Evolutionary conservation across 2,113 vertebrate genomes (phyloP).

Genomic region (Cebus imitator): DNA sequence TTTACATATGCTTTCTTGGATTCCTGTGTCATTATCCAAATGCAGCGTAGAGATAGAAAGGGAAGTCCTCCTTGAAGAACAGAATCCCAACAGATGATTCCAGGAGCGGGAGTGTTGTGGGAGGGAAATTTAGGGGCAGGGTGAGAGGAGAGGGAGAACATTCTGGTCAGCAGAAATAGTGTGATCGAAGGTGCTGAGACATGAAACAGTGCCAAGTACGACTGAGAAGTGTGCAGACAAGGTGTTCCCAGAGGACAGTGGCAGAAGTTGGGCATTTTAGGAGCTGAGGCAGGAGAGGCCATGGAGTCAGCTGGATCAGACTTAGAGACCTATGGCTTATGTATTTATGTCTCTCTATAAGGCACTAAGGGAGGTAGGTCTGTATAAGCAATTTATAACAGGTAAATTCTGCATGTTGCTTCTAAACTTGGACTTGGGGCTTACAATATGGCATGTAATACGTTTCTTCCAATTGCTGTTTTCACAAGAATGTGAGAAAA

Average conservation of each 20-base stretch:
- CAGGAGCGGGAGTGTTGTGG: background rate
- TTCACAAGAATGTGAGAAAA: constrained; percentile 45
- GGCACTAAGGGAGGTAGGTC: background rate
- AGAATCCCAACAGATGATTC: background rate
- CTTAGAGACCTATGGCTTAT: background rate
- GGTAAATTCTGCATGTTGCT: background rate
- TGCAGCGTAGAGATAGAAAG: background rate
- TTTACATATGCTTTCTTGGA: background rate
- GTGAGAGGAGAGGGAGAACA: background rate
- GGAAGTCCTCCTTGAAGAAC: background rate
- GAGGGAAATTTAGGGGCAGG: background rate
- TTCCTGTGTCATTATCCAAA: background rate
- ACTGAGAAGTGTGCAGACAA: background rate
- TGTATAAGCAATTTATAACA: background rate
- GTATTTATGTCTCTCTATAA: background rate
- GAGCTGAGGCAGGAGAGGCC: background rate
- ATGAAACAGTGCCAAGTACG: background rate
- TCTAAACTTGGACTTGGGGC: background rate
- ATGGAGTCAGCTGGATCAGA: background rate
- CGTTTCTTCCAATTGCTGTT: background rate
- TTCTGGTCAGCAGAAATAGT: background rate
- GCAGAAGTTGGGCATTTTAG: background rate
- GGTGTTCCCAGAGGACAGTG: background rate
- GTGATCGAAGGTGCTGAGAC: background rate
- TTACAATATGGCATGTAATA: background rate